Conservation (phyloP, 2,113 vertebrate species). For the Anarrhichthys ocellatus region DNA sequence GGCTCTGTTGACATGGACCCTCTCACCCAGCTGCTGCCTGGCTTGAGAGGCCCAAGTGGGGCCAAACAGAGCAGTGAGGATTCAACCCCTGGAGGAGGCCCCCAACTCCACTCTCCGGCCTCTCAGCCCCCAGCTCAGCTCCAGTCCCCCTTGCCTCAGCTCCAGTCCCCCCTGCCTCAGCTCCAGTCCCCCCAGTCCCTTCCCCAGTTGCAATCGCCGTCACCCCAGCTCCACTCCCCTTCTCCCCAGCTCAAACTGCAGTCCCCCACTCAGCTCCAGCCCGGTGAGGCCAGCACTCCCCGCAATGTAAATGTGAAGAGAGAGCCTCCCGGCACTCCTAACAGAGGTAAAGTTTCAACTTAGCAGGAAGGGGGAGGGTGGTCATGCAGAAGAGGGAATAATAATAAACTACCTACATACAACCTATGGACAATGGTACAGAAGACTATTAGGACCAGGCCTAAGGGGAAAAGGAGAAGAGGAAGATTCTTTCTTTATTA, state of each 20-base stretch:
- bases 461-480: not conserved
- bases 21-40: constrained; percentile 89
- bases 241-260: constrained; percentile 74
- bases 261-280: constrained; percentile 78
- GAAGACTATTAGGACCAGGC: not conserved
- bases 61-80: constrained; percentile 75
- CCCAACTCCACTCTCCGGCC: constrained; percentile 65
- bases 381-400: not conserved
- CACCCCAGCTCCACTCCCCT: constrained; percentile 70
- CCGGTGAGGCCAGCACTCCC: constrained; percentile 78
- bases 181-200: constrained; percentile 72
- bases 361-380: not conserved
- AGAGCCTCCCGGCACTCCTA: constrained; percentile 81
- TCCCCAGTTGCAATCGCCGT: constrained; percentile 67
- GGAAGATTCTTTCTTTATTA: not conserved
- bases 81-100: constrained; percentile 57
- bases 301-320: constrained; percentile 84
- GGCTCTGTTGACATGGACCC: constrained; percentile 86
- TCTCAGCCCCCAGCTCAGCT: constrained; percentile 56
- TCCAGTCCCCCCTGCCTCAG: constrained; percentile 70
- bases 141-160: constrained; percentile 69
- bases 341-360: constrained; percentile 65
- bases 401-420: not conserved
- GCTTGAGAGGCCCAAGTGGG: constrained; percentile 84
- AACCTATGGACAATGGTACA: not conserved